Conservation (phyloP, 2,888 invertebrate genomes). For the Lycocerus yunnanus region DNA sequence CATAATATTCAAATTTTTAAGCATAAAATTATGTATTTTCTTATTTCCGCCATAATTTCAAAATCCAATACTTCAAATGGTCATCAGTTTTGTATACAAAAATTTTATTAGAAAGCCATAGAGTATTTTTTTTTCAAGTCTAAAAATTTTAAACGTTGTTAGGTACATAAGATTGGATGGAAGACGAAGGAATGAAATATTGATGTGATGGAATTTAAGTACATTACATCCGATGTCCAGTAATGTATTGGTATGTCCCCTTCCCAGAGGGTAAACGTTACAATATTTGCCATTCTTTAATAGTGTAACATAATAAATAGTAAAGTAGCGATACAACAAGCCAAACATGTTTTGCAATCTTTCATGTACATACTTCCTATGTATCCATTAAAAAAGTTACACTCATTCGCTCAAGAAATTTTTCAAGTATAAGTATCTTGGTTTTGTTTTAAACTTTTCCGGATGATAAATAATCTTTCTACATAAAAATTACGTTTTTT, state of each 20-base stretch:
- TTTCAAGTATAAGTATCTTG: neutral
- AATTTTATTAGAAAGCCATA: neutral
- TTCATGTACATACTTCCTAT: neutral
- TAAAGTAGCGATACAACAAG: conserved; percentile 8
- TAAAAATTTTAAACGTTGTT: conserved; percentile 33
- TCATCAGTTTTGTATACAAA: too few species aligned
- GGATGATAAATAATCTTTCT: conserved; percentile 6
- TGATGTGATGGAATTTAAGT: conserved; percentile 55
- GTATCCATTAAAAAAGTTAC: neutral
- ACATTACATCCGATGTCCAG: conserved; percentile 43
- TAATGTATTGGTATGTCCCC: conserved; percentile 41
- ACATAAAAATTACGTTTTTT: conserved; percentile 23
- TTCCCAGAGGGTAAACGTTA: conserved; percentile 24
- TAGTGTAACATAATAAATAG: conserved; percentile 37
- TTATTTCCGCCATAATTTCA: too few species aligned
- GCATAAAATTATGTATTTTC: too few species aligned
- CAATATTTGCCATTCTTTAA: conserved; percentile 50
- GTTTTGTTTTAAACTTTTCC: conserved; percentile 2
- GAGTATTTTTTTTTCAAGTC: neutral
- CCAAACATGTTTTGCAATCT: conserved; percentile 12
- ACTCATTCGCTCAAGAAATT: neutral
- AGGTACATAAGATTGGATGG: conserved; percentile 52
- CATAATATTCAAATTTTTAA: too few species aligned
- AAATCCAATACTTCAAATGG: too few species aligned
- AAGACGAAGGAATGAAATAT: conserved; percentile 48